These are phyloP conservation scores for Lutjanus argentimaculatus DNA, from an alignment of 2,797 vertebrate genomes.

Conservation along the genomic window DNA sequence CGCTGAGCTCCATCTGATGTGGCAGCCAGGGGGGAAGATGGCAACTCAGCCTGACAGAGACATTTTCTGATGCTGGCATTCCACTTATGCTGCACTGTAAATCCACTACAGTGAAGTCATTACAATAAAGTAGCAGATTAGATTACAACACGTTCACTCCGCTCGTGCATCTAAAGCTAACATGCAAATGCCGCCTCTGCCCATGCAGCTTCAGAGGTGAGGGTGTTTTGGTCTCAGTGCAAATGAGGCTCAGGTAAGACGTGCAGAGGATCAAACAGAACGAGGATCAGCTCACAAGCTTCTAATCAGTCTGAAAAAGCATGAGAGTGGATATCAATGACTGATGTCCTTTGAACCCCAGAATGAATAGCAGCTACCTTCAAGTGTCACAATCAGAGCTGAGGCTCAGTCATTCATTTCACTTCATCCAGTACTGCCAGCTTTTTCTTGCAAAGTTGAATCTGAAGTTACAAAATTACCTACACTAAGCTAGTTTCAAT, in stretches of 20 bases:
- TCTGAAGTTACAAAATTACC: constrained; percentile 9
- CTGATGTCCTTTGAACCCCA: constrained; percentile 42
- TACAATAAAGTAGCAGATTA: background rate
- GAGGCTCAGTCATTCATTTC: constrained; percentile 13
- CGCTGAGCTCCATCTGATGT: constrained; percentile 45
- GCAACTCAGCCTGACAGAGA: constrained; percentile 19
- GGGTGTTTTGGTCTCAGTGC: constrained; percentile 8
- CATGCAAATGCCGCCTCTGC: background rate
- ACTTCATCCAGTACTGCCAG: background rate
- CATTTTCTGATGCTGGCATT: background rate
- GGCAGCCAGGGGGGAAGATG: constrained; percentile 32
- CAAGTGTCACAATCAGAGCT: constrained; percentile 26
- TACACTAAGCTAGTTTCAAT: background rate
- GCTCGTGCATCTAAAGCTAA: background rate
- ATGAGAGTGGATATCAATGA: constrained; percentile 32
- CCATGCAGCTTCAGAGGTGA: constrained; percentile 19
- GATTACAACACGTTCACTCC: background rate
- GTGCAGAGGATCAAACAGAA: constrained; percentile 58
- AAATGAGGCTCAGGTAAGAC: constrained; percentile 28
- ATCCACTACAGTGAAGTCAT: background rate
- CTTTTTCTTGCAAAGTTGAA: background rate
- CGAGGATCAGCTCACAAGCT: constrained; percentile 30
- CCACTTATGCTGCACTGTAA: background rate
- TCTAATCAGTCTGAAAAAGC: constrained; percentile 39
- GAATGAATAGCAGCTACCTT: constrained; percentile 27